Conservation (phyloP, 2,113 vertebrate species). For the Gobio gobio region DNA sequence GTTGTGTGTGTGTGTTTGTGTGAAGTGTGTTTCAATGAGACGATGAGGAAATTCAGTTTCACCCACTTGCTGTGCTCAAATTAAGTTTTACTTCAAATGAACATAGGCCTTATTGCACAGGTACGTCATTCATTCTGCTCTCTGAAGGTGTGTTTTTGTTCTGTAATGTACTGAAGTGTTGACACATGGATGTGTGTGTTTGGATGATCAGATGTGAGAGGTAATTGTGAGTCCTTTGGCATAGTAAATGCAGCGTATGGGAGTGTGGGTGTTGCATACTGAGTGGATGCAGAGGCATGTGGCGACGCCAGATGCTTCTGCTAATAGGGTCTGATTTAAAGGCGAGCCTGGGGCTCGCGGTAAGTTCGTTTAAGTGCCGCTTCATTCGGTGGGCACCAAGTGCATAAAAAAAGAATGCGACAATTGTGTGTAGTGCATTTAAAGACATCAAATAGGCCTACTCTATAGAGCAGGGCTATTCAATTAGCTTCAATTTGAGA, state of each 20-base stretch:
- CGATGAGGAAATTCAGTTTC: background rate
- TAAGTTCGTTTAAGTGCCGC: conserved; percentile 19
- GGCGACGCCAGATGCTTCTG: conserved; percentile 47
- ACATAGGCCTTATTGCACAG: background rate
- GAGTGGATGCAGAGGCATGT: conserved; percentile 44
- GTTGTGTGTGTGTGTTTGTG: conserved; percentile 7
- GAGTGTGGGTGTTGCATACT: conserved; percentile 40
- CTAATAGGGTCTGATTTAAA: conserved; percentile 58
- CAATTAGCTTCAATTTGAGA: no score
- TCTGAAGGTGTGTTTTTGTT: background rate
- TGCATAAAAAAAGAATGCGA: background rate
- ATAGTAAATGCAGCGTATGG: conserved; percentile 35
- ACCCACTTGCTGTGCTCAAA: background rate
- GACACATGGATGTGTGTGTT: conserved; percentile 27
- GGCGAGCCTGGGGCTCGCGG: conserved; percentile 23
- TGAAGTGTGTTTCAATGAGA: background rate
- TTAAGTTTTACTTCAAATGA: conserved; percentile 3
- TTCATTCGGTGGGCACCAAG: conserved; percentile 18
- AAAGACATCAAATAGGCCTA: background rate
- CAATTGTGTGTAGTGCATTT: background rate
- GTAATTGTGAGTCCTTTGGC: conserved; percentile 49
- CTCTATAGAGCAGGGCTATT: no score
- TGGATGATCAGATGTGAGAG: conserved; percentile 34
- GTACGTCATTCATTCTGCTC: background rate
- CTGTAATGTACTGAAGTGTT: conserved; percentile 13